Conservation (phyloP, 2,113 vertebrate species). For the Notechis scutatus region DNA sequence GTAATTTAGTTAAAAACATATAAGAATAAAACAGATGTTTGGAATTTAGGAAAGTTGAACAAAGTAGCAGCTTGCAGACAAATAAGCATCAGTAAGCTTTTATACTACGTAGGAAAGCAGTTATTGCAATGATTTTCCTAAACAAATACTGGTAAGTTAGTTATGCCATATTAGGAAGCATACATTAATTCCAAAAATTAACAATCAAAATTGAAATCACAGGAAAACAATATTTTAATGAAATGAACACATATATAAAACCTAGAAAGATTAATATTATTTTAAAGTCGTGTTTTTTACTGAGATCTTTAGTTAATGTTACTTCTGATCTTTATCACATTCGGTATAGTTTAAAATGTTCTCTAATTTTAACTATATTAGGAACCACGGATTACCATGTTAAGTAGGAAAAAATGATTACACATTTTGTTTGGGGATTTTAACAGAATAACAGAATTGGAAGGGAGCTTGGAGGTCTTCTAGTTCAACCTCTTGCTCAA, state of each 20-base stretch:
- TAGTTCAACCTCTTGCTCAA: not conserved
- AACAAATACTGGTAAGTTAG: conserved; percentile 78
- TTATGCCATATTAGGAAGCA: conserved; percentile 36
- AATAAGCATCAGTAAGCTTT: conserved; percentile 54
- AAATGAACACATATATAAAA: not conserved
- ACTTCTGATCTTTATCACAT: conserved; percentile 67
- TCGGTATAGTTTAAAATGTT: conserved; percentile 24
- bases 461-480: not conserved
- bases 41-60: conserved; percentile 84
- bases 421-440: conserved; percentile 39
- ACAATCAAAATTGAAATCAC: conserved; percentile 36
- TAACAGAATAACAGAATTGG: not conserved
- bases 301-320: not conserved
- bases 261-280: conserved; percentile 10
- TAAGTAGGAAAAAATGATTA: conserved; percentile 60
- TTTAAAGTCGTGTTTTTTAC: conserved; percentile 21
- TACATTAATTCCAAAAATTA: conserved; percentile 32
- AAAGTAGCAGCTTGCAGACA: conserved; percentile 83
- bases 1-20: conserved; percentile 88
- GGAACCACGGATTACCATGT: conserved; percentile 62
- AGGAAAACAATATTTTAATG: not conserved
- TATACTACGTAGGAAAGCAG: conserved; percentile 74
- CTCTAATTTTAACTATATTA: conserved; percentile 40
- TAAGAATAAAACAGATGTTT: conserved; percentile 87
- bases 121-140: conserved; percentile 61